Evolutionary conservation across 2,113 vertebrate genomes (phyloP).

Genomic region (Drymodes brunneopygia): DNA sequence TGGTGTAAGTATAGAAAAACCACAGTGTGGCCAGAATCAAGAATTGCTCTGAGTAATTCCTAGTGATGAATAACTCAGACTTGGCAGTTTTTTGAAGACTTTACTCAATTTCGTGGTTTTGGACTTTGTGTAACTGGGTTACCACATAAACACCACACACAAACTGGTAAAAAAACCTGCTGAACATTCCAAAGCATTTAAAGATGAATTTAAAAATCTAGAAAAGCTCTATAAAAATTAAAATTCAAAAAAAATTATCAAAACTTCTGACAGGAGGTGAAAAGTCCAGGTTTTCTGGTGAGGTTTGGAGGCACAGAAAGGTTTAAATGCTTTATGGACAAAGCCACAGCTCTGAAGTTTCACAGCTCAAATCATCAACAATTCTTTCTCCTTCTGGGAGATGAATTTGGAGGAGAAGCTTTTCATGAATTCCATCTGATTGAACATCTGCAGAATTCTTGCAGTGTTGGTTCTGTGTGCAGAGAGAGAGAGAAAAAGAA

Average conservation of each 20-base stretch:
- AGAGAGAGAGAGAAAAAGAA: background rate
- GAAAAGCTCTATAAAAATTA: background rate
- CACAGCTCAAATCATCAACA: background rate
- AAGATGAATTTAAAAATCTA: background rate
- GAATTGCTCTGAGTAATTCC: background rate
- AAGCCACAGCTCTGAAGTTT: background rate
- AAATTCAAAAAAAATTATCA: background rate
- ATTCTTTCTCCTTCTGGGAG: background rate
- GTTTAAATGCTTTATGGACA: background rate
- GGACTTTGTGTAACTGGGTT: background rate
- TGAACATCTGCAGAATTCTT: background rate
- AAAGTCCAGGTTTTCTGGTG: background rate
- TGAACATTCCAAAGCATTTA: background rate
- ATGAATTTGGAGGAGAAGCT: background rate
- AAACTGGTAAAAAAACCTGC: background rate
- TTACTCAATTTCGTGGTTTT: background rate
- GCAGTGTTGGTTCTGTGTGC: background rate
- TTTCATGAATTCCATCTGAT: background rate
- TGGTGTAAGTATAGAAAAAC: background rate
- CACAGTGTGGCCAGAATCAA: background rate
- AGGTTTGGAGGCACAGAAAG: background rate
- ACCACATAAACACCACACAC: fast-evolving
- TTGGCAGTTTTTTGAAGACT: background rate
- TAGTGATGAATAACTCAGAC: background rate
- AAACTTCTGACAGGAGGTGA: background rate